Evolutionary conservation across 2,113 vertebrate species (phyloP).

Genomic region (Heloderma charlesbogerti): DNA sequence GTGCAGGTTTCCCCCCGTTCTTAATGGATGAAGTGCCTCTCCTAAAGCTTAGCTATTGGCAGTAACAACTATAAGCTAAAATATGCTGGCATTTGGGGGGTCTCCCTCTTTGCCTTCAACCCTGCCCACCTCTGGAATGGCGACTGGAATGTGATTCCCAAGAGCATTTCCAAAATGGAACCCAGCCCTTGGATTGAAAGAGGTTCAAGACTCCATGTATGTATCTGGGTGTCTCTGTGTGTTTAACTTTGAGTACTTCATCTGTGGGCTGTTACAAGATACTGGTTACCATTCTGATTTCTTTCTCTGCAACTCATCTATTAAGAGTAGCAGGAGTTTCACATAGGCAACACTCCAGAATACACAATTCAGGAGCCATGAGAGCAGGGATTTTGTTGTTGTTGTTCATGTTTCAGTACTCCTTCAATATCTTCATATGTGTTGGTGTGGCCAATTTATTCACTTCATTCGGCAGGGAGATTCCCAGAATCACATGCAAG

Average conservation of each 20-base stretch:
- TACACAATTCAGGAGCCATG: not conserved
- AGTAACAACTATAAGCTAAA: too few species aligned
- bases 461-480: not conserved
- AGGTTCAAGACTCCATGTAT: too few species aligned
- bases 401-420: not conserved
- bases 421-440: not conserved
- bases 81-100: too few species aligned
- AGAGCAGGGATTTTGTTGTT: not conserved
- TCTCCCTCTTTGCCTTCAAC: too few species aligned
- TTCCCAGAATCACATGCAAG: constrained; percentile 13
- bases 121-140: too few species aligned
- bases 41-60: too few species aligned
- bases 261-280: not conserved
- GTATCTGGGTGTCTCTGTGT: not conserved
- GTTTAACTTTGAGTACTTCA: not conserved
- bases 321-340: not conserved
- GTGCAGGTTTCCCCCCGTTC: too few species aligned
- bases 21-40: too few species aligned
- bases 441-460: not conserved
- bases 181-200: too few species aligned
- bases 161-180: too few species aligned
- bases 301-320: not conserved
- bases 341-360: not conserved
- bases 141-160: too few species aligned
- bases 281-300: not conserved